Evolutionary conservation across 2,888 invertebrate genomes (phyloP).

Genomic region (Campoplex capitator): DNA sequence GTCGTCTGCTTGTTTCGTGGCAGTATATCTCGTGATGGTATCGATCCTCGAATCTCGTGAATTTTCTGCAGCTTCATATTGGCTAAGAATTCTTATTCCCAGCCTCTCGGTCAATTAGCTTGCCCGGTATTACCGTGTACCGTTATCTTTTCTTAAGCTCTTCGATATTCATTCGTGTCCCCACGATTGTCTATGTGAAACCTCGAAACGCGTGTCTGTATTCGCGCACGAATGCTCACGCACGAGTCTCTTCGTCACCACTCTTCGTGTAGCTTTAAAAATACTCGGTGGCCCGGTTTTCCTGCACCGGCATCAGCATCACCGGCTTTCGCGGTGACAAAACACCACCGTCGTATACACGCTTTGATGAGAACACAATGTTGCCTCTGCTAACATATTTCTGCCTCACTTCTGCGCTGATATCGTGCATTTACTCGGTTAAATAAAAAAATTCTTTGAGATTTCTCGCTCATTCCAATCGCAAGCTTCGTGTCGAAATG

Average conservation of each 20-base stretch:
- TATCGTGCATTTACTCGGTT: neutral
- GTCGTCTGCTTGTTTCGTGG: neutral
- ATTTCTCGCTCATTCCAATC: neutral
- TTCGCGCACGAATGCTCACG: constrained; percentile 30
- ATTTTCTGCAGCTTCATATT: neutral
- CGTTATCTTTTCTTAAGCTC: constrained; percentile 34
- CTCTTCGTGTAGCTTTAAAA: constrained; percentile 73
- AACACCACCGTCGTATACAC: constrained; percentile 56
- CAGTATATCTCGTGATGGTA: constrained; percentile 22
- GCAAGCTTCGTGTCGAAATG: neutral
- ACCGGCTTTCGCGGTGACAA: constrained; percentile 71
- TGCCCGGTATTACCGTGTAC: constrained; percentile 20
- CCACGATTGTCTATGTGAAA: constrained; percentile 26
- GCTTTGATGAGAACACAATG: constrained; percentile 20
- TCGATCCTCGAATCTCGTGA: constrained; percentile 26
- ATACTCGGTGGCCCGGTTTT: constrained; percentile 76
- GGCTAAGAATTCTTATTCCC: constrained; percentile 34
- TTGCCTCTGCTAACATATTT: constrained; percentile 9
- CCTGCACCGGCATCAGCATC: constrained; percentile 61
- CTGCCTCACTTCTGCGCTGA: neutral
- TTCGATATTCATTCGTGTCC: constrained; percentile 48
- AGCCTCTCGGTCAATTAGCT: constrained; percentile 31
- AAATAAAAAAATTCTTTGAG: neutral
- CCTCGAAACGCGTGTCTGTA: neutral
- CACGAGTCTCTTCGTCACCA: constrained; percentile 22